A percentile compares a stretch with the other conserved stretches of the same genome.
phyloP scores from a whole-genome alignment of 2,888 invertebrate species.

The Synergus itoensis region DNA sequence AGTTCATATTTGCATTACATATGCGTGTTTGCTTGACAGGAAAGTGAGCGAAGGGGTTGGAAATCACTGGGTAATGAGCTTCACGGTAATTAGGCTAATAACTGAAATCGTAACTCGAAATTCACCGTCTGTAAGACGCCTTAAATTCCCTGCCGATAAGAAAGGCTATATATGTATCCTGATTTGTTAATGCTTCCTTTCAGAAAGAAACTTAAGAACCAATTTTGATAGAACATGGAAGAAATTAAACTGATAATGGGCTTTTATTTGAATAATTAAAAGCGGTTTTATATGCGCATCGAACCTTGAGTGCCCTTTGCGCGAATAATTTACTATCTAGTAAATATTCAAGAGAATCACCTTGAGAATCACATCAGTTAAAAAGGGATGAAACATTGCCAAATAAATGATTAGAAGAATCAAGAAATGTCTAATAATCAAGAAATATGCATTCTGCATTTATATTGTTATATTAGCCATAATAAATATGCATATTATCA shows the following conservation, averaged over 20 bases:
- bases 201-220: neutral
- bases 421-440: neutral
- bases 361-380: no score
- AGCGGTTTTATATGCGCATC: neutral
- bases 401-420: neutral
- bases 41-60: neutral
- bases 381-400: neutral
- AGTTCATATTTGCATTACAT: no score
- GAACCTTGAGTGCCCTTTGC: constrained; percentile 15
- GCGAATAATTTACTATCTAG: neutral
- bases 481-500: neutral
- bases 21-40: neutral
- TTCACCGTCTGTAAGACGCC: constrained; percentile 12
- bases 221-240: neutral
- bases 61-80: neutral
- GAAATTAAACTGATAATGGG: constrained; percentile 5
- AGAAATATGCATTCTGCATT: neutral
- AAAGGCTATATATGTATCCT: constrained; percentile 32
- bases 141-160: neutral
- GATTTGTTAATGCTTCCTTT: constrained; percentile 28
- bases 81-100: constrained; percentile 32
- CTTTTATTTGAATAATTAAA: constrained; percentile 17
- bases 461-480: neutral
- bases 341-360: neutral
- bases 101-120: constrained; percentile 25